Evolutionary conservation across 2,888 invertebrate species (phyloP).

Genomic region (Lamellibrachia satsuma): DNA sequence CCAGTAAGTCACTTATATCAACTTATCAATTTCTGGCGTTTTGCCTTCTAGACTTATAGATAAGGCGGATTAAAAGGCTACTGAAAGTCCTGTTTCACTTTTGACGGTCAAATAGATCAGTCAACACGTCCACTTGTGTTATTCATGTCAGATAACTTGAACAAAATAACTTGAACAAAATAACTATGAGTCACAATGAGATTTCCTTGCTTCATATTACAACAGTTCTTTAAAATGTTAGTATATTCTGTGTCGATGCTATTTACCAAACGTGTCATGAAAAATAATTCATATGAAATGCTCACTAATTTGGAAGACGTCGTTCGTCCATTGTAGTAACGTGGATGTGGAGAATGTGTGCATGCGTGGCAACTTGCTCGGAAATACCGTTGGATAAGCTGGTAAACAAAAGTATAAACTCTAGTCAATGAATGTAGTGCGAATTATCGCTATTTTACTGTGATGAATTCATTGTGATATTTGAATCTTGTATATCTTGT

Average conservation of each 20-base stretch:
- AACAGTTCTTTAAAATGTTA: too few relatives aligned
- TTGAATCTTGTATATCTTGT: not conserved
- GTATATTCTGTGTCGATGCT: too few relatives aligned
- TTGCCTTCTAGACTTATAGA: not conserved
- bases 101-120: not conserved
- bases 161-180: too few relatives aligned
- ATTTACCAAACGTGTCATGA: not conserved
- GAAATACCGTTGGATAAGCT: not conserved
- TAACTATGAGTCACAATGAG: too few relatives aligned
- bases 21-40: not conserved
- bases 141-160: too few relatives aligned
- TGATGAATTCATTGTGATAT: not conserved
- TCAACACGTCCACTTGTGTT: not conserved
- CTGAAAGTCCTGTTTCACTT: not conserved
- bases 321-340: not conserved
- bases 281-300: not conserved
- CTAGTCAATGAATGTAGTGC: not conserved
- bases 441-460: not conserved
- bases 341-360: not conserved
- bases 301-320: not conserved
- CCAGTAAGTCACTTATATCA: not conserved
- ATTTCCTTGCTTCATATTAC: too few relatives aligned
- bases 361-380: not conserved
- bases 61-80: not conserved
- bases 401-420: not conserved